phyloP scores from a whole-genome alignment of 2,797 vertebrate species.

The Sebastes glaucus region DNA sequence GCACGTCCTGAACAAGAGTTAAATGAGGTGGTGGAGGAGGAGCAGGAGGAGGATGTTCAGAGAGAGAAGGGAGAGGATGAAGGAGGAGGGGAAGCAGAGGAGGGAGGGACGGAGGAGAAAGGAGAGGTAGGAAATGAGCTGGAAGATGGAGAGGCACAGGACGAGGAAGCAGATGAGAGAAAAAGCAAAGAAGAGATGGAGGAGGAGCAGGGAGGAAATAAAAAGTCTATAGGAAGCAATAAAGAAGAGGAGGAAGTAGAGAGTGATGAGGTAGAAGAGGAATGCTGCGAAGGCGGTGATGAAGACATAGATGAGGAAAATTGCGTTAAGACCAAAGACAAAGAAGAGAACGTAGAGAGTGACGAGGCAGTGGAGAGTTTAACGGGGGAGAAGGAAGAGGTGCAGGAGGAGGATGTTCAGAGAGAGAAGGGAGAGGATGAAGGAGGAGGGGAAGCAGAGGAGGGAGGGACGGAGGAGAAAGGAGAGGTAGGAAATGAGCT shows the following conservation, averaged over 20 bases:
- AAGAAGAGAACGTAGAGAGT: not conserved
- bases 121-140: not conserved
- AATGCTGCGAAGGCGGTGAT: constrained; percentile 3
- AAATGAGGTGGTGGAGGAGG: not conserved
- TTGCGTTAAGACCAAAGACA: not conserved
- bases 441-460: not conserved
- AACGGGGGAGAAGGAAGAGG: not conserved
- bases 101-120: not conserved
- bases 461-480: not conserved
- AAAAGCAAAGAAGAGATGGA: constrained; percentile 9
- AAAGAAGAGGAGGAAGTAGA: constrained; percentile 1
- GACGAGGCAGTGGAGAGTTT: not conserved
- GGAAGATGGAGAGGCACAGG: not conserved
- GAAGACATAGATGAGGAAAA: not conserved
- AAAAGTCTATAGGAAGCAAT: not conserved
- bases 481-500: not conserved
- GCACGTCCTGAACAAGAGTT: constrained; percentile 46
- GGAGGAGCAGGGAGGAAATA: constrained; percentile 1
- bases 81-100: not conserved
- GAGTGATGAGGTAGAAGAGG: constrained; percentile 18
- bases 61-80: not conserved
- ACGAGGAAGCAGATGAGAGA: not conserved
- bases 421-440: not conserved
- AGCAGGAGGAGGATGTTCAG: not conserved
- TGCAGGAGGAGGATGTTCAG: not conserved